phyloP scores from a whole-genome alignment of 2,113 vertebrate species.

The Syngnathoides biaculeatus region DNA sequence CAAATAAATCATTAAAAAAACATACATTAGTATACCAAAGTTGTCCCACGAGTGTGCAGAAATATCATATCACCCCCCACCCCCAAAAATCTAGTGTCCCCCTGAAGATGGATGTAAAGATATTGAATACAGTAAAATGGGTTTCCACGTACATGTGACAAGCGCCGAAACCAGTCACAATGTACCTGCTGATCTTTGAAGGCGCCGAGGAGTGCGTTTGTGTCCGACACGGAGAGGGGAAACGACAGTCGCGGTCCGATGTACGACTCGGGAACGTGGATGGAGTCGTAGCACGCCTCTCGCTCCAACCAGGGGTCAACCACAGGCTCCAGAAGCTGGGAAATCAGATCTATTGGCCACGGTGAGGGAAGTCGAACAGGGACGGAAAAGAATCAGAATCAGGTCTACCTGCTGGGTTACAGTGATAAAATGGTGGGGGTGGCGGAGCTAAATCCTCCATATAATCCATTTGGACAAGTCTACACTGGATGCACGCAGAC shows the following conservation, averaged over 20 bases:
- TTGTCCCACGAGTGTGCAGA: no score
- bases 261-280: constrained; percentile 82
- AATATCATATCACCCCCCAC: no score
- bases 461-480: not conserved
- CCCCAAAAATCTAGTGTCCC: no score
- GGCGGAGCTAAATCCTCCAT: not conserved
- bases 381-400: not conserved
- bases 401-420: not conserved
- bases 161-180: not conserved
- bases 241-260: constrained; percentile 84
- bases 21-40: no score
- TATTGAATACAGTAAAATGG: not conserved
- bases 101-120: not conserved
- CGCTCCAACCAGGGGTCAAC: constrained; percentile 55
- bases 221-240: constrained; percentile 81
- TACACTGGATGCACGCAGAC: no score
- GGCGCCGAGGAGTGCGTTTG: constrained; percentile 77
- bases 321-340: constrained; percentile 71
- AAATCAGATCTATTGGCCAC: constrained; percentile 67
- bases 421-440: not conserved
- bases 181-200: constrained; percentile 85
- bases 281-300: constrained; percentile 66
- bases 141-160: not conserved
- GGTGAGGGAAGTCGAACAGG: not conserved
- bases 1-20: no score